These are phyloP conservation scores for Clarias fuscus DNA, from an alignment of 2,797 vertebrate species.

Conservation along the genomic window DNA sequence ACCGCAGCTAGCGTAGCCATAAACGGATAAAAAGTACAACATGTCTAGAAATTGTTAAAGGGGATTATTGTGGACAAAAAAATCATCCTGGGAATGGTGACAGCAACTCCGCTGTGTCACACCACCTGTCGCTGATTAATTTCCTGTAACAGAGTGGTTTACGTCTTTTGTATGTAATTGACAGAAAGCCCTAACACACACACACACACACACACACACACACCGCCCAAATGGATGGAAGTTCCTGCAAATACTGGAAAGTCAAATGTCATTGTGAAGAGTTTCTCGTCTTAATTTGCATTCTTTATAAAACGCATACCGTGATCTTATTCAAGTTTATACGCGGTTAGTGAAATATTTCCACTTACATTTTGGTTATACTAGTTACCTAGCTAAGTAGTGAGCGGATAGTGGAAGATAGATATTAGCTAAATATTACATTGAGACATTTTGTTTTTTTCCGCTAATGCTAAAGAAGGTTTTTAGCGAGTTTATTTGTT, in stretches of 20 bases:
- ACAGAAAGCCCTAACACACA: neutral
- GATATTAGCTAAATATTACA: neutral
- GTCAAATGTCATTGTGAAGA: neutral
- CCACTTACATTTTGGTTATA: neutral
- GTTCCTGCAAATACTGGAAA: neutral
- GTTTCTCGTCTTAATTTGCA: neutral
- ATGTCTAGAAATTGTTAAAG: neutral
- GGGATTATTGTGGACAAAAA: neutral
- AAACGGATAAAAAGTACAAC: neutral
- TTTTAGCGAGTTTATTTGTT: neutral
- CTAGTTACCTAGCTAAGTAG: neutral
- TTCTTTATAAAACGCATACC: neutral
- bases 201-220: too few species aligned
- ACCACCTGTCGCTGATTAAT: neutral
- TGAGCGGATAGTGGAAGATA: neutral
- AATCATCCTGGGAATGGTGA: neutral
- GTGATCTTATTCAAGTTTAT: neutral
- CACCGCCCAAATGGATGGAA: neutral
- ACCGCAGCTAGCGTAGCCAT: neutral
- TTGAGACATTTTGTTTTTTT: slow-evolving; percentile 48
- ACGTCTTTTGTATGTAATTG: neutral
- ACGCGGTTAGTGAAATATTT: neutral
- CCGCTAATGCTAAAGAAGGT: slow-evolving; percentile 53
- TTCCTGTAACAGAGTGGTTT: neutral
- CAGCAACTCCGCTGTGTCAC: neutral